Base-by-base conservation (phyloP, 1,140 invertebrate genomes). In the Lethrus apterus region DNA sequence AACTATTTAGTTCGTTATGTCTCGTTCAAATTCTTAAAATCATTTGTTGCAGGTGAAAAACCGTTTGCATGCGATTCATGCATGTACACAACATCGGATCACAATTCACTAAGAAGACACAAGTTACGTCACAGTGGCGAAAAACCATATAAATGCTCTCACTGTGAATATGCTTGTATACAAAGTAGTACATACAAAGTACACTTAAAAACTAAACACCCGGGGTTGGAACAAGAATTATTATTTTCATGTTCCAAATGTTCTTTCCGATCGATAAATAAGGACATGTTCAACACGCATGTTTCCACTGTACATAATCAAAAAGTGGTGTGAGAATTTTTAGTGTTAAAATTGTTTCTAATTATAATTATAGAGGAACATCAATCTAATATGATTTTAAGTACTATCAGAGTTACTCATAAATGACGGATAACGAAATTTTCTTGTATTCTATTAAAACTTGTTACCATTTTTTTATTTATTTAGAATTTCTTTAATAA, bases 61-160 rank as follows among this genome's bases (percentile, higher is more conserved):
- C 87, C 87, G 0, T 93, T 89, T 63, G 70, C 75, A 15, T 94
- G 91, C 60, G 73, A 81, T 20, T 65, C 73, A 24, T 94, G 91
- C 66, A 68, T 72, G 5, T 93, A 89, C 65, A 69, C 73, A 2
- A 81, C 84, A 3, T 75, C 80, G 1, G 86, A 91, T 62, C 86
- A 89, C 64, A 91, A 90, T 60, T 83, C 86, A 1, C 70, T 91
- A 36, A 68, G 87, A 21, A 74, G 87, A 2, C 89, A 92, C 65
- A 78, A 81, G 48, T 81, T 84, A 67, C 70, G 78, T 14, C 89
- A 93, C 63, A 78, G 79, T 20, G 81, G 83, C 17, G 75, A 81
- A 26, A 80, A 78, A 48, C 76, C 81, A 0, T 86, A 86, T 59
- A 74, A 77, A 51, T 88, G 84, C 58, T 75, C 75, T 29, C 74